These are phyloP conservation scores for Dynastes hyllus DNA, from an alignment of 2,888 invertebrate genomes.

Conservation along the genomic window DNA sequence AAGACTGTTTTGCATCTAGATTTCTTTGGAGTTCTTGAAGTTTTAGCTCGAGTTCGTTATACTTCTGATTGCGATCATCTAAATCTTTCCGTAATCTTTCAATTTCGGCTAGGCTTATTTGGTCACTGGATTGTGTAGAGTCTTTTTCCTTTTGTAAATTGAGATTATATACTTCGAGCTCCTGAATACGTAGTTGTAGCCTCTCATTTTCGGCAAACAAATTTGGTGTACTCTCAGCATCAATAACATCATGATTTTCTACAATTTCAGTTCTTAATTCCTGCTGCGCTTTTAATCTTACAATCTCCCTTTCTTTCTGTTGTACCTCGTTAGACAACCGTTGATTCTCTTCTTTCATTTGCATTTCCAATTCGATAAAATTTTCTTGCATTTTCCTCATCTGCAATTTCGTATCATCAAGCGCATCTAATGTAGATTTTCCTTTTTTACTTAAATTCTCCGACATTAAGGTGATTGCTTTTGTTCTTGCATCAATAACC, in stretches of 20 bases:
- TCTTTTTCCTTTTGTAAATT: not conserved
- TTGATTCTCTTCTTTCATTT: constrained; percentile 81
- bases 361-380: constrained; percentile 80
- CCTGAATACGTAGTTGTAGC: constrained; percentile 49
- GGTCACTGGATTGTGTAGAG: constrained; percentile 16
- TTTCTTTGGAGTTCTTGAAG: constrained; percentile 52
- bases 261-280: constrained; percentile 61
- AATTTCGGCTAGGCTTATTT: constrained; percentile 32
- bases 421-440: constrained; percentile 80
- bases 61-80: constrained; percentile 47
- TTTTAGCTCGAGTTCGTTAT: constrained; percentile 49
- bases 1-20: constrained; percentile 50
- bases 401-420: constrained; percentile 87
- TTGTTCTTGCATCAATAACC: constrained; percentile 86
- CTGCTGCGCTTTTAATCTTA: constrained; percentile 66
- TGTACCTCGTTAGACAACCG: constrained; percentile 74
- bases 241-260: constrained; percentile 10
- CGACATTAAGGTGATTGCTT: constrained; percentile 84
- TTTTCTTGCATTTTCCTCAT: constrained; percentile 88
- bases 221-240: not conserved
- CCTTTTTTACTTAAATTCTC: constrained; percentile 82
- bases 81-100: constrained; percentile 29
- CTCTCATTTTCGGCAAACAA: constrained; percentile 39
- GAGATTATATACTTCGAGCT: constrained; percentile 52
- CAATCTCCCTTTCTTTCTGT: constrained; percentile 72